A percentile compares a stretch with the other conserved stretches of the same genome.
phyloP scores from a whole-genome alignment of 2,797 vertebrate species.

The Cottoperca gobio region DNA sequence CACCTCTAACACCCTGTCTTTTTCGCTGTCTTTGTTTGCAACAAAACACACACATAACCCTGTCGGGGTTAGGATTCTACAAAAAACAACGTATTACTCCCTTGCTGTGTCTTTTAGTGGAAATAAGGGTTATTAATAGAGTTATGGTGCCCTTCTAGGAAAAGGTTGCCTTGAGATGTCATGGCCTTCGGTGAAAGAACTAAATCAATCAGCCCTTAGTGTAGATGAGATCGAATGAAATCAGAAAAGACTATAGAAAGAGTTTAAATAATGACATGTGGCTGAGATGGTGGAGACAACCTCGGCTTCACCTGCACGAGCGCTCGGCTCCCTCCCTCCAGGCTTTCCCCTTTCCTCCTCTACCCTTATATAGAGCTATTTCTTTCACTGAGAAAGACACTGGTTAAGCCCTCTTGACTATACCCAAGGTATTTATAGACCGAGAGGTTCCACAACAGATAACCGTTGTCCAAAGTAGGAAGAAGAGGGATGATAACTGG shows the following conservation, averaged over 20 bases:
- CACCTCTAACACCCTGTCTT: slow-evolving; percentile 71
- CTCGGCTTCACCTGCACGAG: slow-evolving; percentile 66
- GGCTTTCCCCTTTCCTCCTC: slow-evolving; percentile 52
- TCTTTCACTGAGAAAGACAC: slow-evolving; percentile 72
- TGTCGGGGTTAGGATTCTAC: slow-evolving; percentile 18
- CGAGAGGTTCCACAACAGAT: slow-evolving; percentile 66
- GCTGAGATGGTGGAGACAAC: slow-evolving; percentile 61
- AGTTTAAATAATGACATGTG: slow-evolving; percentile 63
- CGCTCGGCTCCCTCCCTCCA: slow-evolving; percentile 47
- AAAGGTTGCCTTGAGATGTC: slow-evolving; percentile 61
- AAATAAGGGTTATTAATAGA: slow-evolving; percentile 63
- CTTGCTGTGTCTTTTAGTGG: slow-evolving; percentile 46
- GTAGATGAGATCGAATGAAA: slow-evolving; percentile 69
- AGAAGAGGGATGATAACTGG: slow-evolving; percentile 67
- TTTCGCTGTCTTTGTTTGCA: slow-evolving; percentile 56
- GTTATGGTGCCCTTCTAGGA: slow-evolving; percentile 62
- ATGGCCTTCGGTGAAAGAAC: slow-evolving; percentile 42
- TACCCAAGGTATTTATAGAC: slow-evolving; percentile 78
- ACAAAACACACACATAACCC: slow-evolving; percentile 40
- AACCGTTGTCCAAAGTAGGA: slow-evolving; percentile 75
- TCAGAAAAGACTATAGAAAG: slow-evolving; percentile 56
- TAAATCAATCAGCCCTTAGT: slow-evolving; percentile 71
- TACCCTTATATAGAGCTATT: slow-evolving; percentile 78
- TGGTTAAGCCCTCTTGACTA: slow-evolving; percentile 66
- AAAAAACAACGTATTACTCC: slow-evolving; percentile 32